Conservation (phyloP, 1,140 invertebrate genomes). For the Diachasma alloeum region DNA sequence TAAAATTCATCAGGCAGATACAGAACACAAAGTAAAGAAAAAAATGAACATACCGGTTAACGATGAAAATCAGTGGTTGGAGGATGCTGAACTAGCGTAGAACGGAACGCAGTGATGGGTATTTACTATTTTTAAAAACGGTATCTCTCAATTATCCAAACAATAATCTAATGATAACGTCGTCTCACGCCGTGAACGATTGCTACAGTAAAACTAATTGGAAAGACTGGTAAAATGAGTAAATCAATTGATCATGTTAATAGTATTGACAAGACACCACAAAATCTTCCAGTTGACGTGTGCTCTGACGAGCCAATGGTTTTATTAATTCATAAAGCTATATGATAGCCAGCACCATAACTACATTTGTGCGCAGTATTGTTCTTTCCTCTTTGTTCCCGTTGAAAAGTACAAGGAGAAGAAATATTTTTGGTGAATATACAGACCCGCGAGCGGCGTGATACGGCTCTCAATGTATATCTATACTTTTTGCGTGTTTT, state of each 20-base stretch:
- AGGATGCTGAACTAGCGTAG: conserved; percentile 60
- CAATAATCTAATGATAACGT: background rate
- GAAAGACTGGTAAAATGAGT: background rate
- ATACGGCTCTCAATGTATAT: background rate
- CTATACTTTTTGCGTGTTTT: no score
- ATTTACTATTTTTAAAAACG: conserved; percentile 17
- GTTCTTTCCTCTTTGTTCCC: background rate
- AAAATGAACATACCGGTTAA: conserved; percentile 65
- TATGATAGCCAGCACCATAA: background rate
- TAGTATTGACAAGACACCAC: background rate
- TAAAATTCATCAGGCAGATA: conserved; percentile 33
- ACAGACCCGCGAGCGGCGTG: background rate
- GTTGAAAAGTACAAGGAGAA: background rate
- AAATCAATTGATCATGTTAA: background rate
- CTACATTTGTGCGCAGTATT: background rate
- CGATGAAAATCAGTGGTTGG: conserved; percentile 64
- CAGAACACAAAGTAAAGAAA: conserved; percentile 62
- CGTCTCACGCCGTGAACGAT: conserved; percentile 10
- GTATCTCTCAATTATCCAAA: background rate
- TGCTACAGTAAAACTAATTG: background rate
- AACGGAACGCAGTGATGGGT: conserved; percentile 53
- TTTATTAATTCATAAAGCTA: background rate
- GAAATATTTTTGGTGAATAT: background rate
- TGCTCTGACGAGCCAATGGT: background rate
- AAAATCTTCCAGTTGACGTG: conserved; percentile 23